Evolutionary conservation across 2,797 vertebrate genomes (phyloP), one percentile per base, ranked within the genome.

Genomic region (Gymnopithys bicolor): DNA sequence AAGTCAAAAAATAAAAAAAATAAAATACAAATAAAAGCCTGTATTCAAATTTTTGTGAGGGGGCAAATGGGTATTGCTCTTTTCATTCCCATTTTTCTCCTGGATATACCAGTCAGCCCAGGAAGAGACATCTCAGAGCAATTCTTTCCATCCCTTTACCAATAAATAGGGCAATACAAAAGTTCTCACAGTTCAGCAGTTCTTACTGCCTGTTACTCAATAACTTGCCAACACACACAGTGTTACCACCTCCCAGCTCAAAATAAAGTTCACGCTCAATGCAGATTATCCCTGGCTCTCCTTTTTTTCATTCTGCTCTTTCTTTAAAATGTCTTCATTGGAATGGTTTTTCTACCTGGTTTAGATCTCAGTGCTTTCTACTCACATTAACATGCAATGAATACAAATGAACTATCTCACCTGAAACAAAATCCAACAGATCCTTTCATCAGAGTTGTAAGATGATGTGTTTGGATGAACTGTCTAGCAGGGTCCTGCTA

Each of bases 401-500:
- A 94, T 74, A 80, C 30, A 93, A 95, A 93, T 35, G 32, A 45
- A 23, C 35, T 27, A 69, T 41, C 64, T 71, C 43, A 48, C 75
- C 58, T 6, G 5, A 77, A 95, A 92, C 53, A 92, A 95, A 95
- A 87, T 63, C 63, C 41, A 68, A 63, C 17, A 73, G 67, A 91
- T 94, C 64, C 70, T 80, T 93, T 95, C 92, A 92, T 97, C 92
- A 74, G 32, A 76, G 59, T 66, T 87, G 93, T 78, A 89, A 91
- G 59, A 79, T 82, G 43, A 96, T 92, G 56, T 84, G 58, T 93
- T 90, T 91, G 62, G 77, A 71, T 49, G 28, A 89, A 93, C 64
- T 2, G 6, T 41, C 70, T 66, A 68, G 46, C 0, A 8, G 32
- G 55, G 75, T 96, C 66, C 46, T 58, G 32, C 53, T 75, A 51